Evolutionary conservation across 2,113 vertebrate species (phyloP), one percentile per base, ranked within the genome.

Genomic region (Astatoreochromis straeleni): DNA sequence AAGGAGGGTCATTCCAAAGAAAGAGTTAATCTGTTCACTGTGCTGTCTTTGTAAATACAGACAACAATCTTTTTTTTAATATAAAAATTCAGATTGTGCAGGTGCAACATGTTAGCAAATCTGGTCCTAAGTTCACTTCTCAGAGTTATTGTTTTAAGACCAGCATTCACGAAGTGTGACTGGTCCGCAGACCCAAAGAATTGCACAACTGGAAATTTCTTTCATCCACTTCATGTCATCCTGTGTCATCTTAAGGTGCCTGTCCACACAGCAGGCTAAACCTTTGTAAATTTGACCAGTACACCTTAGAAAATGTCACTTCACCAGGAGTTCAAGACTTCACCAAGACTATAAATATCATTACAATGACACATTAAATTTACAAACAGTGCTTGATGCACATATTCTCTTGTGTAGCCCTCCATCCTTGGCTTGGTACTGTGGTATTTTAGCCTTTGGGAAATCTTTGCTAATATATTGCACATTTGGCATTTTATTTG

Each of bases 1-100:
- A n/a, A 2, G 19, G 33, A 65, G 60, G 19, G 0, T 13, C 0
- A 38, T 3, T 65, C 19, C 19, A 65, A 65, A 38, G 33, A 65
- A 35, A 63, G 9, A 35, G 31, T 35, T 38, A 8, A 38, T 21
- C 60, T 65, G 9, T 35, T 38, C 33, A 38, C 17, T 12, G 60
- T n/a, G 31, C 33, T 38, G 31, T 65, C 19, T 38, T 65, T 38
- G 33, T 38, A 38, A 65, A 65, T 38, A 35, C 19, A 35, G 60
- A 65, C 2, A 38, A 35, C n/a, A 65, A 10, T 35, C 4, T 19
- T 21, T 21, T 60, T 38, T 63, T 63, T 0, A 13, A 35, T 35
- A 14, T 21, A 21, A 68, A 68, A 68, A 1, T 21, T 40, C 33
- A 14, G 33, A 38, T 68, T 40, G 33, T 14, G 19, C 33, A 38